phyloP scores from a whole-genome alignment of 2,113 vertebrate genomes.

The Rhipidura dahli region DNA sequence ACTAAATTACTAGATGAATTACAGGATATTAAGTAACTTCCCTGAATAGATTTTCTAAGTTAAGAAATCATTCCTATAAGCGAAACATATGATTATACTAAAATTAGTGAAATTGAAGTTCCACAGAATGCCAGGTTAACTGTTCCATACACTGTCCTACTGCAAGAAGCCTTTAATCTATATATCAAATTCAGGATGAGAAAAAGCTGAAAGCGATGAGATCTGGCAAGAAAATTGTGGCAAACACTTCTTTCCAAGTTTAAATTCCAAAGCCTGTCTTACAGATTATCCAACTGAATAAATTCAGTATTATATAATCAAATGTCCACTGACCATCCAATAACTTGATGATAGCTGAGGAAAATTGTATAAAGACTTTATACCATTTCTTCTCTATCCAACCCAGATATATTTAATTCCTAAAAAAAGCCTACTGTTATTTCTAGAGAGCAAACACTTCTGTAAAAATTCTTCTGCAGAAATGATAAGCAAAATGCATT shows the following conservation, averaged over 20 bases:
- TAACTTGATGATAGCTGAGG: not conserved
- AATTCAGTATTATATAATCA: not conserved
- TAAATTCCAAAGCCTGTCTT: not conserved
- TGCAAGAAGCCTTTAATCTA: not conserved
- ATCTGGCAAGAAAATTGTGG: not conserved
- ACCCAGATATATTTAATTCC: not conserved
- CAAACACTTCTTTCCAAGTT: not conserved
- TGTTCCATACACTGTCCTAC: not conserved
- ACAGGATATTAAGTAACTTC: not conserved
- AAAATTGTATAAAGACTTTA: not conserved
- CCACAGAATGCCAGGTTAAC: not conserved
- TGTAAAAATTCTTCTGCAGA: not conserved
- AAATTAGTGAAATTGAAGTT: not conserved
- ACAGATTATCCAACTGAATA: not conserved
- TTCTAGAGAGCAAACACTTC: not conserved
- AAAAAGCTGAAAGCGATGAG: not conserved
- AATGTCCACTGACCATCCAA: not conserved
- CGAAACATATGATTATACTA: not conserved
- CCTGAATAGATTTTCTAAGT: not conserved
- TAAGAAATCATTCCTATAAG: not conserved
- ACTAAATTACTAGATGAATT: not conserved
- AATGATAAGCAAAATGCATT: not conserved
- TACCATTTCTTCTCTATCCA: not conserved
- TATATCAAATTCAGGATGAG: not conserved
- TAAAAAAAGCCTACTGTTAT: fast-evolving